Conservation (phyloP, 1,140 invertebrate genomes). For the Conus betulinus region DNA sequence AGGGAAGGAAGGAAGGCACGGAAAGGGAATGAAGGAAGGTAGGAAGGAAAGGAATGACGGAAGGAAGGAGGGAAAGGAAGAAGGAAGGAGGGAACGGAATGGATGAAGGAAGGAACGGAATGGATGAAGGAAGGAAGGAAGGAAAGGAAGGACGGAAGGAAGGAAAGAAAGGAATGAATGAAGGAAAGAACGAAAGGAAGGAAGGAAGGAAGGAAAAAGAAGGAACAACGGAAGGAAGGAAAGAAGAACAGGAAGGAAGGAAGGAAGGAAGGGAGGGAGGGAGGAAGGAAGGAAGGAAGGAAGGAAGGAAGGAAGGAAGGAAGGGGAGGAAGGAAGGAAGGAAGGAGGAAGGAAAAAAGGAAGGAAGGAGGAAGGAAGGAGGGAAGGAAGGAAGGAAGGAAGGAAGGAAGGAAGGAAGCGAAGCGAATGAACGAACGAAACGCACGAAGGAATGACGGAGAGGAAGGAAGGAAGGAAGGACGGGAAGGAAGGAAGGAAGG, state of each 20-base stretch:
- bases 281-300: background rate
- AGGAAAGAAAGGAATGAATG: background rate
- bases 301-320: slow-evolving; percentile 6
- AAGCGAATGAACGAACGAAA: background rate
- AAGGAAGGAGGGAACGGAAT: too few species aligned
- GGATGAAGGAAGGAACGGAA: background rate
- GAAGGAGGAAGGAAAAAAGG: background rate
- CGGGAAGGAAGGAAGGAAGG: slow-evolving; percentile 5
- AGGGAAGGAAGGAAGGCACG: background rate
- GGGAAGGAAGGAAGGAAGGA: slow-evolving; percentile 8
- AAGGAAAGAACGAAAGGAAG: background rate
- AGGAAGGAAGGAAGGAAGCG: slow-evolving; percentile 5
- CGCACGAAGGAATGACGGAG: background rate
- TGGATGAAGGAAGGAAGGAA: too few species aligned
- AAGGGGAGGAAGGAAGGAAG: background rate
- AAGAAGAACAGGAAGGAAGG: background rate
- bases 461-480: slow-evolving; percentile 30
- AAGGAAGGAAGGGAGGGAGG: background rate
- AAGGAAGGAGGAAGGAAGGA: background rate
- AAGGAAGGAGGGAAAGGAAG: too few species aligned
- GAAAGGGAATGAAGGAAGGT: background rate
- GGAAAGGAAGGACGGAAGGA: too few species aligned
- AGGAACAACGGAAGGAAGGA: background rate
- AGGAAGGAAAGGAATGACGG: background rate
- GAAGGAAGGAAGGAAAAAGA: background rate